A percentile compares a stretch with the other conserved stretches of the same genome.
These are phyloP conservation scores for Patella vulgata DNA, from an alignment of 1,140 invertebrate genomes.

Conservation along the genomic window DNA sequence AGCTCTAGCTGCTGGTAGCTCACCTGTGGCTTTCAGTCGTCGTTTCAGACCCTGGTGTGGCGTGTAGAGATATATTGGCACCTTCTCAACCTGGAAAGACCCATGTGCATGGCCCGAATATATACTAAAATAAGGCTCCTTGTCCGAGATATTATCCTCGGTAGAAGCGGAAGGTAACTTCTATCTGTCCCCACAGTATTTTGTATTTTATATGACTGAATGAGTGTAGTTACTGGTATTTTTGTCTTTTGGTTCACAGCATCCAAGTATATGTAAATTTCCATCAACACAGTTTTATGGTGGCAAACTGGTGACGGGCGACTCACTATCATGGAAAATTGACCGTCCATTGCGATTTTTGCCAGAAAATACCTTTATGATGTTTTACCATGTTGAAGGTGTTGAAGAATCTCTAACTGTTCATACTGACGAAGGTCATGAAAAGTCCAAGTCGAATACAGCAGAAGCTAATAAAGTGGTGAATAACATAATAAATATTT, in stretches of 20 bases:
- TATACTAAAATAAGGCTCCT: too few species aligned
- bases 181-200: too few species aligned
- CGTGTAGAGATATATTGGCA: too few species aligned
- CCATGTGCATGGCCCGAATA: too few species aligned
- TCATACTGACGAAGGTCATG: conserved; percentile 54
- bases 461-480: conserved; percentile 51
- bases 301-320: conserved; percentile 26
- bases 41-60: too few species aligned
- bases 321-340: not conserved
- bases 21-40: too few species aligned
- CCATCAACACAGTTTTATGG: conserved; percentile 51
- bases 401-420: conserved; percentile 46
- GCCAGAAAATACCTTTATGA: conserved; percentile 7
- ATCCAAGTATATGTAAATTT: conserved; percentile 51
- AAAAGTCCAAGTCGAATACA: conserved; percentile 52
- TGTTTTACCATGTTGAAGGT: conserved; percentile 48
- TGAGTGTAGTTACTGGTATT: not conserved
- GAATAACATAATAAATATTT: too few species aligned
- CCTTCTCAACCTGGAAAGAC: too few species aligned
- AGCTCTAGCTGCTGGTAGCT: too few species aligned
- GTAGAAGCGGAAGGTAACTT: too few species aligned
- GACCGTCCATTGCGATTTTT: conserved; percentile 30
- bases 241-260: conserved; percentile 33
- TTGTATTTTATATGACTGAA: too few species aligned
- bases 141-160: too few species aligned